Evolutionary conservation across 2,113 vertebrate species (phyloP), one percentile per base, ranked within the genome.

Genomic region (Tetrao urogallus): DNA sequence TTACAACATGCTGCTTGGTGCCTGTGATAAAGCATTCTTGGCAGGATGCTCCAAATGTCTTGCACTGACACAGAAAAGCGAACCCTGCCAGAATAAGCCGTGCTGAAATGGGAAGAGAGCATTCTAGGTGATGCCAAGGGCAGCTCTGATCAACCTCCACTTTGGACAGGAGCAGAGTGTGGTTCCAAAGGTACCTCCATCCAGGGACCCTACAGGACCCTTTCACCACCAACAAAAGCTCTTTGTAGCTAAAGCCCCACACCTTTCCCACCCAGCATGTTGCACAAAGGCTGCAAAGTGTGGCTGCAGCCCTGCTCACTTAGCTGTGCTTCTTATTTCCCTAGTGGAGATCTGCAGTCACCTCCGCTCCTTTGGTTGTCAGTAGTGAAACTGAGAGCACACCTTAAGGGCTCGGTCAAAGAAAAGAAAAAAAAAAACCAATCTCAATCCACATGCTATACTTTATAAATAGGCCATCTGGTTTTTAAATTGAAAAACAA

Each of bases 401-500:
- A 0, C 78, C 75, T 90, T 92, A 74, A 69, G 87, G 21, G 18
- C 66, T 73, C 57, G 30, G 47, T 93, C 92, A 92, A 92, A 88
- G 84, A 58, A 73, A 87, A 71, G 22, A 67, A 91, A 61, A 70
- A 45, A 24, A 24, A 67, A 91, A 61, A 66, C 40, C 43, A 28
- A 28, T n/a, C 38, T 80, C 65, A 77, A 71, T 91, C 88, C 88
- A 83, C 93, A 86, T 63, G 80, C 69, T 45, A 43, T 56, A 74
- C 71, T 72, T 66, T 94, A 96, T 95, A 96, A 97, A 97, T 82
- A 94, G 94, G 83, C n/a, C 1, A 61, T 92, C 95, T 95, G 69
- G 27, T 88, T 95, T 94, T 90, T 82, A 91, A 95, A 84, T 86
- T 88, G 90, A 93, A 85, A 97, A 92, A 47, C 82, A 93, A 56